Evolutionary conservation across 2,113 vertebrate genomes (phyloP).

Genomic region (Marmota monax): DNA sequence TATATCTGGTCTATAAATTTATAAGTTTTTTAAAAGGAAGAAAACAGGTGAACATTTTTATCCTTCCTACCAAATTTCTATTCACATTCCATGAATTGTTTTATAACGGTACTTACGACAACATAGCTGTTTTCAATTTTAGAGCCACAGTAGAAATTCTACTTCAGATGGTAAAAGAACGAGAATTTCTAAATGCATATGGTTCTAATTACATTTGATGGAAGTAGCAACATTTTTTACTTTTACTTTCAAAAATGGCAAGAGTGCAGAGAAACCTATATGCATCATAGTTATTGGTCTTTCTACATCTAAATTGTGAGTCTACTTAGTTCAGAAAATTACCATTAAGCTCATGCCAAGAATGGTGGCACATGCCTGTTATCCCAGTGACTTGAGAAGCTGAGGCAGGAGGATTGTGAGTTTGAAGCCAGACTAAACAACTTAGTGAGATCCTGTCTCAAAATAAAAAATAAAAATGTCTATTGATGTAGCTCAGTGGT

Average conservation of each 20-base stretch:
- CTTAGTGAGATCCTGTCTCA: no score
- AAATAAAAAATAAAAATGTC: no score
- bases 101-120: neutral
- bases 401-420: no score
- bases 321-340: neutral
- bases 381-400: no score
- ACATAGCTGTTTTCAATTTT: neutral
- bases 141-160: conserved; percentile 24
- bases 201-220: neutral
- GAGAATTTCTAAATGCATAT: conserved; percentile 1
- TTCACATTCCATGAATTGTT: neutral
- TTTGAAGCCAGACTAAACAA: no score
- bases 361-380: no score
- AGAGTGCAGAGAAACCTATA: neutral
- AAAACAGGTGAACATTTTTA: neutral
- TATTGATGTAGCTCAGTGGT: no score
- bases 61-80: neutral
- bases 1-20: no score
- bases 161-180: neutral
- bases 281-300: neutral
- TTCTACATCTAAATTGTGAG: neutral
- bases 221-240: neutral
- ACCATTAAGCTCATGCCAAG: no score
- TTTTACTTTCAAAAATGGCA: conserved; percentile 38
- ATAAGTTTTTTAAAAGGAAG: neutral